Base-by-base conservation (phyloP, 2,888 invertebrate genomes). In the Hydropsyche betteni region DNA sequence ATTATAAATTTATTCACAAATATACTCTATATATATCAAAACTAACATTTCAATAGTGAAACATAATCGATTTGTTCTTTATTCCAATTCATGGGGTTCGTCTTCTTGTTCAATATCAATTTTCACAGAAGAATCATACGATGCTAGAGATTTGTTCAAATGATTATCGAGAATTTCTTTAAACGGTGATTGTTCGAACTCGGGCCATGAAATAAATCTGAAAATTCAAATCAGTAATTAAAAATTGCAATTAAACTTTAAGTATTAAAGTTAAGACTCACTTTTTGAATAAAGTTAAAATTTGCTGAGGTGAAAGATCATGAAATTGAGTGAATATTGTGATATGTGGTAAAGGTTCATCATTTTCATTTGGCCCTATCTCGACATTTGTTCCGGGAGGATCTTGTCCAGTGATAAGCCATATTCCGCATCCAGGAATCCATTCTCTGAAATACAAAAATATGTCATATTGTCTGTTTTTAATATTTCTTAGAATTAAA, bases 311-410 rank as follows among this genome's bases (percentile, higher is more conserved):
- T 68, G 83, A 88, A 6, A 94, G 84, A 80, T 93, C 91, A 0
- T 91, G 90, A 82, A 93, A 94, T 82, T 90, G 87, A 0, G 93
- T 93, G 81, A 89, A 93, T 80, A 94, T 92, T 75, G 89, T 90
- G 80, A 92, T 89, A 79, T 91, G 88, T 5, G 89, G 88, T 79
- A 88, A 81, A 36, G 82, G 73, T 0, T 83, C 84, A 80, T 87
- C 86, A 55, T 82, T 81, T 36, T 80, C 76, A 0, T 81, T 82
- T 0, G 87, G 87, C 2, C 83, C 81, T 68, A 85, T 77, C 50
- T 77, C 69, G 76, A 80, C 81, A 77, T 85, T 84, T 4, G 84
- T 83, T 74, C 86, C 86, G 0, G 86, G 85, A 3, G 88, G 88
- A 78, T 87, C 87, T 79, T 87, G 88, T 0, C 85, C 86, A 0